Base-by-base conservation (phyloP, 1,140 invertebrate genomes). In the Gryon sp. region DNA sequence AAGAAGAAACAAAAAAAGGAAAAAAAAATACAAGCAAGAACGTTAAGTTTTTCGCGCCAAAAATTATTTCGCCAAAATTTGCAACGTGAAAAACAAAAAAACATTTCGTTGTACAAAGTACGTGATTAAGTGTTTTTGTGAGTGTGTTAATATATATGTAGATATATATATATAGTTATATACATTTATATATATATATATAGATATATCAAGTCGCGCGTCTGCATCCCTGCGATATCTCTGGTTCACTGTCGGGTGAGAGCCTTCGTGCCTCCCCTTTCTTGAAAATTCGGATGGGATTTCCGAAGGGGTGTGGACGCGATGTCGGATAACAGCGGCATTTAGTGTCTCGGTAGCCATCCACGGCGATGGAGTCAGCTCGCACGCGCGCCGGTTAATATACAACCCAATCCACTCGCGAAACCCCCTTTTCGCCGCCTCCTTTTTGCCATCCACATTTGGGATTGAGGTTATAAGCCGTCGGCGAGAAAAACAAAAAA, bases 221-320 rank as follows among this genome's bases (percentile, higher is more conserved):
- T 14, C 14, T n/a, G n/a, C 38, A 28, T 34, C 18, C 18, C 16
- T 20, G 24, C 50, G 14, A n/a, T n/a, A n/a, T n/a, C n/a, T n/a
- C n/a, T n/a, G n/a, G n/a, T n/a, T 12, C 15, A 22, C 14, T 11
- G 22, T 18, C 14, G 22, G 26, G 11, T 34, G 26, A n/a, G 48
- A 22, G 8, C 40, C 63, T 68, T 68, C 52, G 66, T 53, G 53
- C 55, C 66, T 70, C 66, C 53, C 66, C 66, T 55, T 55, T 72
- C 57, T 62, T 55, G 55, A 48, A 62, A 63, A 46, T 63, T 55
- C 57, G 59, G 57, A 72, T 63, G 68, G 57, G 40, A 72, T 62
- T 62, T 55, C 50, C 59, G 57, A 36, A n/a, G 55, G 55, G 66
- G 66, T 70, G 66, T 59, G 66, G 53, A 70, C 66, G 55, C 57